Evolutionary conservation across 92 coral and sea anemone genomes (phyloP), one percentile per base, ranked within the genome.

Genomic region (Heteractis magnifica): DNA sequence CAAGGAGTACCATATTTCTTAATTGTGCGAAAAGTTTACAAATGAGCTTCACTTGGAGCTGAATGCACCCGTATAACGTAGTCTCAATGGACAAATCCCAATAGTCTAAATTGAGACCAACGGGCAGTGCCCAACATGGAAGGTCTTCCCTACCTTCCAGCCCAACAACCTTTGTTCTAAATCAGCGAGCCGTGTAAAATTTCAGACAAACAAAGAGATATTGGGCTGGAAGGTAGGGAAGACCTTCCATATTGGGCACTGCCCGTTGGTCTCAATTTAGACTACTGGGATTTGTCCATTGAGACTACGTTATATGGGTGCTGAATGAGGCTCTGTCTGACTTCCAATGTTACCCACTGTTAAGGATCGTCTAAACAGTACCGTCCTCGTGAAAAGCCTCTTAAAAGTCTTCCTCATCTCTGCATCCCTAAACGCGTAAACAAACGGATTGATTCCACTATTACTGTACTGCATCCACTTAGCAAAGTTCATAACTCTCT

Each of bases 381-480:
- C 49, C 20, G 49, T 68, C 11, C 73, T 68, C 49, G 73, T 68
- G 49, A 26, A 20, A 41, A 68, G 26, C 23, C 73, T 16, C 73
- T 26, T 68, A 26, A 94, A 93, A 10, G 94, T 80, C 56, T 76
- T 79, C 71, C 90, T 85, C 93, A 94, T 92, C 52, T 92, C 92
- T 7, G 70, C 85, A 72, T 91, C 88, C 80, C 98, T 71, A 56
- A 90, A 81, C 1, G 94, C 92, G 52, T 92, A 92, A 21, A 94
- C 88, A 58, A 88, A 65, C 10, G 96, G 98, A 76, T 94, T 94
- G 7, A 94, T 86, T 0, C 79, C 94, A 23, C 94, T 92, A 80
- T 94, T 94, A 52, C 92, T 81, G 77, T 92, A 94, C 71, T 94
- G 97, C 91, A 92, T 85, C 96, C 97, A 94, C 62, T 94, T 94